phyloP scores from a whole-genome alignment of 2,113 vertebrate species.

The Rattus norvegicus region DNA sequence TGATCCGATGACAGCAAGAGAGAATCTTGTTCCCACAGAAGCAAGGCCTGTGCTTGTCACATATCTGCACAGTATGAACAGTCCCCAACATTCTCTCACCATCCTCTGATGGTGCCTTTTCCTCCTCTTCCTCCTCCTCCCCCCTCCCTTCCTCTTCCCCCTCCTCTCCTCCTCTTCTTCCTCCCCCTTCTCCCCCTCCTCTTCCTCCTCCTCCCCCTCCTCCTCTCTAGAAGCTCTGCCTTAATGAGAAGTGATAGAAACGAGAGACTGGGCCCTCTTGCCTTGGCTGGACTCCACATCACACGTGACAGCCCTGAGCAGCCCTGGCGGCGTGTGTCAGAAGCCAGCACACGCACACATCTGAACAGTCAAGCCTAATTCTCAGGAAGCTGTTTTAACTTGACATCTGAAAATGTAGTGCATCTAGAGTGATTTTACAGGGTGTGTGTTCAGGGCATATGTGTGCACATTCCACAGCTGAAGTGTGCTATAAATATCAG shows the following conservation, averaged over 20 bases:
- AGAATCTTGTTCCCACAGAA: slow-evolving; percentile 33
- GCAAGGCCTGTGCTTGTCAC: slow-evolving; percentile 30
- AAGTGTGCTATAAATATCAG: slow-evolving; percentile 79
- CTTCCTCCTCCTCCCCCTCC: slow-evolving; percentile 45
- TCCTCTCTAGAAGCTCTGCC: slow-evolving; percentile 77
- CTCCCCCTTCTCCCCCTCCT: background rate
- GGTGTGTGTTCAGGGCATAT: slow-evolving; percentile 72
- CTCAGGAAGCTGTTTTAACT: slow-evolving; percentile 86
- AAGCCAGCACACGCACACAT: slow-evolving; percentile 83
- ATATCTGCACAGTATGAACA: background rate
- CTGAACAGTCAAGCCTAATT: slow-evolving; percentile 85
- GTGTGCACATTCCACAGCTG: slow-evolving; percentile 60
- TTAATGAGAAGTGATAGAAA: slow-evolving; percentile 86
- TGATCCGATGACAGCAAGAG: background rate
- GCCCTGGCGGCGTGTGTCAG: slow-evolving; percentile 88
- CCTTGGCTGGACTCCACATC: slow-evolving; percentile 86
- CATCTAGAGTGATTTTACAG: slow-evolving; percentile 76
- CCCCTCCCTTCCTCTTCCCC: background rate
- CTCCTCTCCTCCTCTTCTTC: background rate
- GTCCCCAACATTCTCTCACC: background rate
- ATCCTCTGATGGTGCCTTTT: slow-evolving; percentile 73
- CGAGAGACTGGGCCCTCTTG: slow-evolving; percentile 77
- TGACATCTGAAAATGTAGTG: slow-evolving; percentile 83
- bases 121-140: slow-evolving; percentile 36
- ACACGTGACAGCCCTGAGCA: slow-evolving; percentile 85